Percentiles rank a stretch among this genome's conserved stretches.
These are phyloP conservation scores for Drosophila sordidapex DNA, from an alignment of 2,888 invertebrate genomes.

Conservation along the genomic window DNA sequence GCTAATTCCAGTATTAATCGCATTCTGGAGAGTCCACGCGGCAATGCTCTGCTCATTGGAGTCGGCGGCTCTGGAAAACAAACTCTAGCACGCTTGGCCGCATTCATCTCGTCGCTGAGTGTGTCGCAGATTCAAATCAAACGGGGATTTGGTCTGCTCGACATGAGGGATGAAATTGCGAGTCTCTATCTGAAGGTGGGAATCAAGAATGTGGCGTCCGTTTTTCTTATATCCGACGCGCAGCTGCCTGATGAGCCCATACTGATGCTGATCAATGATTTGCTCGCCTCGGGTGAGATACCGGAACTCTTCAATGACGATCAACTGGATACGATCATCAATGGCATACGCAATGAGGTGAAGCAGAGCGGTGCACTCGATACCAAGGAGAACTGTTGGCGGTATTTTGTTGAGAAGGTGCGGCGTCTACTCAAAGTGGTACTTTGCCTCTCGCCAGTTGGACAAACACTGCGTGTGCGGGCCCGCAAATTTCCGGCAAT, in stretches of 20 bases:
- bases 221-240: constrained; percentile 97
- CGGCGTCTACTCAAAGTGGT: constrained; percentile 92
- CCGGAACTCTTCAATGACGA: constrained; percentile 96
- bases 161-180: constrained; percentile 91
- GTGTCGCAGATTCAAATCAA: constrained; percentile 96
- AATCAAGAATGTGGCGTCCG: constrained; percentile 93
- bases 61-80: constrained; percentile 98
- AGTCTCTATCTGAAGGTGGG: constrained; percentile 94
- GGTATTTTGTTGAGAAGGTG: constrained; percentile 96
- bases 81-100: constrained; percentile 93
- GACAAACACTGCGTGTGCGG: constrained; percentile 93
- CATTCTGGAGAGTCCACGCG: constrained; percentile 95
- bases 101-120: constrained; percentile 95
- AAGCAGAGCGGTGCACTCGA: constrained; percentile 93
- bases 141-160: constrained; percentile 93
- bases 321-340: constrained; percentile 94
- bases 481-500: constrained; percentile 97
- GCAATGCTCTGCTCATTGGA: constrained; percentile 96
- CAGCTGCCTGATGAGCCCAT: constrained; percentile 96
- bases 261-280: constrained; percentile 95
- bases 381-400: constrained; percentile 97
- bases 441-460: constrained; percentile 98
- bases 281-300: constrained; percentile 97
- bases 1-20: constrained; percentile 90
- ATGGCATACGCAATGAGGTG: constrained; percentile 91